Base-by-base conservation (phyloP, 1,140 invertebrate genomes). In the Plutomurus gul region DNA sequence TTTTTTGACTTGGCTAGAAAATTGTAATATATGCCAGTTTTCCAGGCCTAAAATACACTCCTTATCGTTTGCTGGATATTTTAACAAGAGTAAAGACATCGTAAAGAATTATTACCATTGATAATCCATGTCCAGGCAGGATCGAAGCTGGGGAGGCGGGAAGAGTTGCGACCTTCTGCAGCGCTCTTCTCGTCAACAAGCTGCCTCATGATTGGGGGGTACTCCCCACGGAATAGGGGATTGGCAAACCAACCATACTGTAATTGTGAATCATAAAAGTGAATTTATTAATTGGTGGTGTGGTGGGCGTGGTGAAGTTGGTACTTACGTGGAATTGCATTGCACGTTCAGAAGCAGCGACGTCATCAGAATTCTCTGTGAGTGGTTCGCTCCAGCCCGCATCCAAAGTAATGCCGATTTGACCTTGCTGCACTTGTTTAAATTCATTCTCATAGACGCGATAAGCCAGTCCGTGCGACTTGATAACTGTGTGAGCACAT, bases 131-230 rank as follows among this genome's bases (percentile, higher is more conserved):
- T 47, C 80, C 80, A 81, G 2, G 47, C 47, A 25, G 39, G 8
- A 51, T 81, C 76, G 49, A 78, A 81, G 39, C 4, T 22, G 7
- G 80, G 80, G 0, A 81, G 27, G 25, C 79, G 30, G 5, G 81
- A 82, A 33, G 72, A 18, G 11, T 46, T 11, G 5, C 75, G 39
- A 40, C 83, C 83, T 74, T 79, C 76, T 7, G 40, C 72, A 16
- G 65, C 56, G 33, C 79, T 81, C 37, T 82, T 81, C 20, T 11
- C 56, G 33, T 80, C 79, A 20, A 83, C 40, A 10, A 80, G 22
- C 11, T 74, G 18, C 73, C 81, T 77, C 85, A 85, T 84, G 10
- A 86, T 80, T 10, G 82, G 81, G n/a, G 87, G 87, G 73, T 87
- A 87, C 74, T 85, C 82, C 13, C 84, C 82, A 47, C 56, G 56